Evolutionary conservation across 2,797 vertebrate species (phyloP).

Genomic region (Chelon auratus): DNA sequence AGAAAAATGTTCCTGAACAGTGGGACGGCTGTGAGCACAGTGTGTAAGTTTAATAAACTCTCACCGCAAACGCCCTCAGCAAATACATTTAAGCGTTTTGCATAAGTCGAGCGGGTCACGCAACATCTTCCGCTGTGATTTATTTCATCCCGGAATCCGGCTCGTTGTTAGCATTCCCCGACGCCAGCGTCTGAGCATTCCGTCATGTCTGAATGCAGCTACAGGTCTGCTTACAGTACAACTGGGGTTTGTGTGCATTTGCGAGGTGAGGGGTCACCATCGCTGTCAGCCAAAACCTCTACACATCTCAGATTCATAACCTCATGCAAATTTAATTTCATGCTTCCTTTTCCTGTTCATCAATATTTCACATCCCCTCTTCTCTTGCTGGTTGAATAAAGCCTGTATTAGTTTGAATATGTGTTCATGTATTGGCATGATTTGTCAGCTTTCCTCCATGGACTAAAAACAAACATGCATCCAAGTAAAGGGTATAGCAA

Average conservation of each 20-base stretch:
- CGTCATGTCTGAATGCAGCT: conserved; percentile 30
- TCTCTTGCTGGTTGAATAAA: conserved; percentile 43
- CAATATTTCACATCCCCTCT: conserved; percentile 56
- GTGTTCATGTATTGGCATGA: conserved; percentile 38
- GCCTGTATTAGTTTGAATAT: conserved; percentile 47
- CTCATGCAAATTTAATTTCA: conserved; percentile 72
- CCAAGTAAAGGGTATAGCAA: not conserved
- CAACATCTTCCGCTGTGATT: conserved; percentile 62
- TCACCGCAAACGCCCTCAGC: conserved; percentile 56
- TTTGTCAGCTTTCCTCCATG: conserved; percentile 9
- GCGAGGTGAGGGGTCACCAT: conserved; percentile 13
- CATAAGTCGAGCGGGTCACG: conserved; percentile 54
- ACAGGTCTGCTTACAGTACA: conserved; percentile 38
- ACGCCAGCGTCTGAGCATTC: conserved; percentile 43
- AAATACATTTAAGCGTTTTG: conserved; percentile 48
- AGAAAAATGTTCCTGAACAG: conserved; percentile 66
- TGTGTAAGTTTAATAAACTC: conserved; percentile 74
- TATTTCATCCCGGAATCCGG: conserved; percentile 59
- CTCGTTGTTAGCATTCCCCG: conserved; percentile 59
- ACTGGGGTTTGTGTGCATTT: conserved; percentile 34
- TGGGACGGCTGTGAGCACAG: conserved; percentile 49
- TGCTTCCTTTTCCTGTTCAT: conserved; percentile 58
- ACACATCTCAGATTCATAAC: conserved; percentile 69
- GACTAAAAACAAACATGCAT: no score
- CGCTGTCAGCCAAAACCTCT: conserved; percentile 38